Percentiles rank a stretch among this genome's conserved stretches.
Evolutionary conservation across 2,113 vertebrate species (phyloP).

Genomic region (Melanerpes aurifrons): DNA sequence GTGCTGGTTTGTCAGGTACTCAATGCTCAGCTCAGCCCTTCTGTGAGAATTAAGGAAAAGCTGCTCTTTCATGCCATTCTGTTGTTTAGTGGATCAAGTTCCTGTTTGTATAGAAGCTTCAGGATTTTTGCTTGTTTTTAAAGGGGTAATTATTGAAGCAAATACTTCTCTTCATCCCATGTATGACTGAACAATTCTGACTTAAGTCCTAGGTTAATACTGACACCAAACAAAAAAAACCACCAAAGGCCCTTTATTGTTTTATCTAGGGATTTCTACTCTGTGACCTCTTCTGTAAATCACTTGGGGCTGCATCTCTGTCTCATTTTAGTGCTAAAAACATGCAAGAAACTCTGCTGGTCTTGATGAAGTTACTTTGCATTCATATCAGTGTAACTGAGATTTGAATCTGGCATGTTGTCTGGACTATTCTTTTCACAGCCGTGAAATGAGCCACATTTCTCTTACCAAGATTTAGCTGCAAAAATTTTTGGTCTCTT

Average conservation of each 20-base stretch:
- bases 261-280: not conserved
- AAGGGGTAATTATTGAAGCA: not conserved
- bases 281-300: not conserved
- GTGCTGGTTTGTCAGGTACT: not conserved
- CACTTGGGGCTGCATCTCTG: not conserved
- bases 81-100: not conserved
- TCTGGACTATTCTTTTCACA: conserved; percentile 60
- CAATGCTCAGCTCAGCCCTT: not conserved
- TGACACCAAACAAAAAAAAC: not conserved
- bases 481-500: conserved; percentile 54
- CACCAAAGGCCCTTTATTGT: not conserved
- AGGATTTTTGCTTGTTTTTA: not conserved
- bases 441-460: conserved; percentile 37
- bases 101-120: not conserved
- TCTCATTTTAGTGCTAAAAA: conserved; percentile 7
- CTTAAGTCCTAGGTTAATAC: not conserved
- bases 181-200: not conserved
- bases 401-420: conserved; percentile 27
- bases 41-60: not conserved
- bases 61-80: not conserved
- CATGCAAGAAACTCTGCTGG: not conserved
- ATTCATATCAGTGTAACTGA: not conserved
- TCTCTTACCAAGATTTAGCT: conserved; percentile 31
- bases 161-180: not conserved
- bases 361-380: not conserved